Evolutionary conservation across 2,113 vertebrate species (phyloP), one percentile per base, ranked within the genome.

Genomic region (Hippocampus guttulatus): DNA sequence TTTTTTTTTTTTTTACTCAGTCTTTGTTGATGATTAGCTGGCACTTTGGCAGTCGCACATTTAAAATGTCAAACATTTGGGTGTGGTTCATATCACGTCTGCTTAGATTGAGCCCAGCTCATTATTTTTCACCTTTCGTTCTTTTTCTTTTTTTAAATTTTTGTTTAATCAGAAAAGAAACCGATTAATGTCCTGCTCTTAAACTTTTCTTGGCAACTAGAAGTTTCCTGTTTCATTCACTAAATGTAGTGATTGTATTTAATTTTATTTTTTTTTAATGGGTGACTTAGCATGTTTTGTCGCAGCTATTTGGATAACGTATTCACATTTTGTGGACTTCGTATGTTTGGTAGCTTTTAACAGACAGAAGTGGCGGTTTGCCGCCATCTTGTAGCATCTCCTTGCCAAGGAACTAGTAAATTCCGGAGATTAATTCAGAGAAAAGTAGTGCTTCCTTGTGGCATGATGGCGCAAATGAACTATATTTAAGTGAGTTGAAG

Each of bases 21-120:
- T 60, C 25, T 60, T 60, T 61, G 58, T 61, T 38, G 58, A 61
- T 61, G 58, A 61, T 61, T 38, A 61, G 58, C 58, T 23, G 52
- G 52, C 8, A 54, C 52, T 61, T 61, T 61, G 58, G 27, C 58
- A 61, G 12, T 27, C 27, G 27, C 27, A 18, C 58, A 33, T 55
- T n/a, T 55, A 7, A 61, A 33, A 61, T 61, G 58, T 61, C 58
- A 61, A 61, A 61, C 27, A 16, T 61, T 61, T 33, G 58, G 58
- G 58, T 12, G 27, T 8, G 58, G 27, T 33, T 33, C 15, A 33
- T 18, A 0, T 20, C 20, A 30, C 21, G 52, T 55, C 15, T 61
- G 8, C 6, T 38, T 33, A 1, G 27, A 61, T 30, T 18, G 15
- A 61, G 27, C 55, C 25, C 1, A 11, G 9, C 11, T 33, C 58